Evolutionary conservation across 2,113 vertebrate species (phyloP).

Genomic region (Heteronetta atricapilla): DNA sequence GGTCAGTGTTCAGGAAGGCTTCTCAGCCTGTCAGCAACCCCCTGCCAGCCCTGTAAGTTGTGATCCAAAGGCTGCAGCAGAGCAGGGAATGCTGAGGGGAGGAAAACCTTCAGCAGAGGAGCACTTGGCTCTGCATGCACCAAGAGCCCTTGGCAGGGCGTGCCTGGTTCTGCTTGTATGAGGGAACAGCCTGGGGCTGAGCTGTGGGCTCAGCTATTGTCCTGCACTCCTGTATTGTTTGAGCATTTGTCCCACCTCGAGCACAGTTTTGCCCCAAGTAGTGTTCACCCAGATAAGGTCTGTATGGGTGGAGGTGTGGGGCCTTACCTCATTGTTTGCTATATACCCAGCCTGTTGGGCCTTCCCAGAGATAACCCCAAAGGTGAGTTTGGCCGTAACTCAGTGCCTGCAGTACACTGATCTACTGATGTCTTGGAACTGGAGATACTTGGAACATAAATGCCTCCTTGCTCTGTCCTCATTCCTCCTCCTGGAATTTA

Average conservation of each 20-base stretch:
- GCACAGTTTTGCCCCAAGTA: neutral
- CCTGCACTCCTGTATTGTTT: neutral
- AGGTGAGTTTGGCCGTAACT: neutral
- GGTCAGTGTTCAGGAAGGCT: neutral
- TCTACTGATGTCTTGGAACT: neutral
- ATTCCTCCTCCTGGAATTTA: neutral
- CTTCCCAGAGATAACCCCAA: neutral
- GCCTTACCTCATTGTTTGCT: neutral
- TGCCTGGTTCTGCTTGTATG: rapidly evolving
- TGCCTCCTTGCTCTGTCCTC: neutral
- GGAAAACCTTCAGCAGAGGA: neutral
- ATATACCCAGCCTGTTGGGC: neutral
- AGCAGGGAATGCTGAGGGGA: neutral
- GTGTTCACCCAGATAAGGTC: neutral
- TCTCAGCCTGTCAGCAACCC: neutral
- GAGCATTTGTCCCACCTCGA: neutral
- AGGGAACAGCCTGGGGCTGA: neutral
- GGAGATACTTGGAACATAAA: no score
- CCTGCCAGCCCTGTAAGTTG: neutral
- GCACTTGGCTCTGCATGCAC: neutral
- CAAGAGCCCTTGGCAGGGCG: neutral
- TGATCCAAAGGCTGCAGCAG: neutral
- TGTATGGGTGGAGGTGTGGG: neutral
- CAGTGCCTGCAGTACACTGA: no score
- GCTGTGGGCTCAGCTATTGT: neutral